phyloP scores from a whole-genome alignment of 2,113 vertebrate genomes.

The Puffinus mauretanicus region DNA sequence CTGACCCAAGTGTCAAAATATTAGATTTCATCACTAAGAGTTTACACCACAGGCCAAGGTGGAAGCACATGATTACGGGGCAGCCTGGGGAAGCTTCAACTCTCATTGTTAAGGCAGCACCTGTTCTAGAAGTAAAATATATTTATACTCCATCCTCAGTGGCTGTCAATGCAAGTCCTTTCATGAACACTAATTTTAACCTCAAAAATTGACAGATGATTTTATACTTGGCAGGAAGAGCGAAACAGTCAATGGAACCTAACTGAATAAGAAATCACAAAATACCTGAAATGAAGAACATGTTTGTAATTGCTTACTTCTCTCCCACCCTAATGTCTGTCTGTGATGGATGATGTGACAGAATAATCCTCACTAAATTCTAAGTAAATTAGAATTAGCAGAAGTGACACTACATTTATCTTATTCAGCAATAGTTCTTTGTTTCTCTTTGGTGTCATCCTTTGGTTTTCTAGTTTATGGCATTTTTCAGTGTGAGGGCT shows the following conservation, averaged over 20 bases:
- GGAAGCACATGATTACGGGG: background rate
- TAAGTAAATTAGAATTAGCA: slow-evolving; percentile 50
- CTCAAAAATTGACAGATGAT: background rate
- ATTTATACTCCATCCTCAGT: background rate
- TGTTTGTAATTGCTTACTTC: slow-evolving; percentile 63
- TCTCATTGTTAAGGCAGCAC: background rate
- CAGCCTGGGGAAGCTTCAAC: background rate
- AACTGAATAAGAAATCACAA: slow-evolving; percentile 20
- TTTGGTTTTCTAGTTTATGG: background rate
- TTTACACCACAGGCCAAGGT: background rate
- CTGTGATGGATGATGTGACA: slow-evolving; percentile 56
- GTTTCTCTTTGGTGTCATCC: background rate
- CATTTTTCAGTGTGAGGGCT: background rate
- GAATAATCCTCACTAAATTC: slow-evolving; percentile 57
- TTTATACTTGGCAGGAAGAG: background rate
- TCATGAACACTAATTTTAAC: background rate
- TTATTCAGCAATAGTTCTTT: slow-evolving; percentile 21
- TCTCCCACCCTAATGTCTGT: background rate
- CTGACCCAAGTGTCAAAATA: background rate
- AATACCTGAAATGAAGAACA: slow-evolving; percentile 46
- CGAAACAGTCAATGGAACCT: background rate
- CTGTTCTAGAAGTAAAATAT: background rate
- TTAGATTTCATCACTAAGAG: background rate
- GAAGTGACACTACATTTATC: slow-evolving; percentile 46
- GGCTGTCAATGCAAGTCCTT: background rate